These are phyloP conservation scores for Oxyura jamaicensis DNA, from an alignment of 2,113 vertebrate genomes.

Conservation along the genomic window DNA sequence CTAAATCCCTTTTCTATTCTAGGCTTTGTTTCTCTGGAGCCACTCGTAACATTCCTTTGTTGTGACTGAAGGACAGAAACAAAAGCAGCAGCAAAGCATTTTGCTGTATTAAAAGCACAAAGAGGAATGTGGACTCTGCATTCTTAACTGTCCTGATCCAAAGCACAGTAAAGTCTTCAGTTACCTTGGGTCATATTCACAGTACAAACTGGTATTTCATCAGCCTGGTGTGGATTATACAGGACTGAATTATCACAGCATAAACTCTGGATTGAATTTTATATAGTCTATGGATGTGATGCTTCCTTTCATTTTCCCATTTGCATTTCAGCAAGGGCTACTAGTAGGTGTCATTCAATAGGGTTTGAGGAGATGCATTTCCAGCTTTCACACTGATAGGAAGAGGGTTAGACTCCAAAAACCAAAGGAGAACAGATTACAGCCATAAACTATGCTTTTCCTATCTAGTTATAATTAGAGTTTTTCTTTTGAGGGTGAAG, in stretches of 20 bases:
- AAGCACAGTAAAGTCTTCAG: background rate
- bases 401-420: background rate
- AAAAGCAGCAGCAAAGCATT: conserved; percentile 26
- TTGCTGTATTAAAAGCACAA: conserved; percentile 7
- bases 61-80: conserved; percentile 27
- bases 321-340: background rate
- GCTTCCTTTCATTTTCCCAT: background rate
- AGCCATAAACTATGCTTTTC: background rate
- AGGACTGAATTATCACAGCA: background rate
- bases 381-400: background rate
- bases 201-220: background rate
- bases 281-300: background rate
- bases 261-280: background rate
- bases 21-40: conserved; percentile 35
- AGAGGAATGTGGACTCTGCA: background rate
- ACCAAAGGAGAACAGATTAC: background rate
- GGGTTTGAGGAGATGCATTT: background rate
- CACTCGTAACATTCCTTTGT: conserved; percentile 38
- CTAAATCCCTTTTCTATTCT: conserved; percentile 24
- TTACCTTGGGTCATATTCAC: background rate
- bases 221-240: background rate
- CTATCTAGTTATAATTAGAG: background rate
- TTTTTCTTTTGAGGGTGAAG: background rate
- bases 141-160: background rate
- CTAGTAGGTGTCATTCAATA: background rate